These are phyloP conservation scores for Hyaena hyaena DNA, from an alignment of 2,113 vertebrate species.

Conservation along the genomic window DNA sequence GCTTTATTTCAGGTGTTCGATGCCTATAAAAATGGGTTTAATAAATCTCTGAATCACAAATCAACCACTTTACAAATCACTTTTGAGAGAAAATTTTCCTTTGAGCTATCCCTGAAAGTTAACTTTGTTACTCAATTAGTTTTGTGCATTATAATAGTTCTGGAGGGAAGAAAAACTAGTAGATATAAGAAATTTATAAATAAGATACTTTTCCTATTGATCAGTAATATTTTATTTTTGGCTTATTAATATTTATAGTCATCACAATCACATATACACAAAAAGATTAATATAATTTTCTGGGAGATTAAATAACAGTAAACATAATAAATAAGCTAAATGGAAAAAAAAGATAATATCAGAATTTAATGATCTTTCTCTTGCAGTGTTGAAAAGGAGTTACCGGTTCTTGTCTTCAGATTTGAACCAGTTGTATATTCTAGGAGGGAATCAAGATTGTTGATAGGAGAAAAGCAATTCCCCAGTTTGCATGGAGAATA, in stretches of 20 bases:
- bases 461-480: neutral
- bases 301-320: neutral
- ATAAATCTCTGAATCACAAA: slow-evolving; percentile 33
- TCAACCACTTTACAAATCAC: neutral
- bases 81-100: slow-evolving; percentile 17
- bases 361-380: neutral
- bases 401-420: neutral
- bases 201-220: neutral
- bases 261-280: neutral
- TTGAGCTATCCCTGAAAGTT: neutral
- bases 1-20: neutral
- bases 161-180: neutral
- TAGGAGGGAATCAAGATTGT: neutral
- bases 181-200: neutral
- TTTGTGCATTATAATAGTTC: neutral
- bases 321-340: neutral
- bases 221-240: neutral
- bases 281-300: neutral
- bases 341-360: neutral
- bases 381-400: neutral
- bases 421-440: neutral
- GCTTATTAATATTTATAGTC: neutral
- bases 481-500: neutral
- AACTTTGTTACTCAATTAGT: neutral
- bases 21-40: neutral